Percentiles rank a stretch among this genome's conserved stretches.
phyloP scores from a whole-genome alignment of 2,113 vertebrate genomes.

The Ctenomys sociabilis region DNA sequence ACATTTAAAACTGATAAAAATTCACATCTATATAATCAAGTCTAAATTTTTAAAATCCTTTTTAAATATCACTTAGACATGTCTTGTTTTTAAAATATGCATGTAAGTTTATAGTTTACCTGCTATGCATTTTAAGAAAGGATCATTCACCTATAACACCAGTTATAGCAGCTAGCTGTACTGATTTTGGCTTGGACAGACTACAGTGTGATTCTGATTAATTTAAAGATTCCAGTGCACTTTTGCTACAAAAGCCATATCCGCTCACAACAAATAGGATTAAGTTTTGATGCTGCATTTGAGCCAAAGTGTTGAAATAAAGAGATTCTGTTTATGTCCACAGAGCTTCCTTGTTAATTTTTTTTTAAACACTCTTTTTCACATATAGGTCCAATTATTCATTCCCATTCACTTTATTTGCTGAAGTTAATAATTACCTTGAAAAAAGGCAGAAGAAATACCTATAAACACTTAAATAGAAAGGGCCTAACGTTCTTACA shows the following conservation, averaged over 20 bases:
- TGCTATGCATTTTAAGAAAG: slow-evolving; percentile 80
- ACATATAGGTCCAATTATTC: slow-evolving; percentile 76
- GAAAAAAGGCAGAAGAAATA: slow-evolving; percentile 76
- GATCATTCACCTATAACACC: slow-evolving; percentile 78
- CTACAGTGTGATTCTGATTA: slow-evolving; percentile 80
- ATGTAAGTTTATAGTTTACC: slow-evolving; percentile 76
- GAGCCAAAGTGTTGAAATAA: slow-evolving; percentile 84
- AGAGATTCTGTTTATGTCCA: slow-evolving; percentile 69
- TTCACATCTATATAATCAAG: slow-evolving; percentile 5
- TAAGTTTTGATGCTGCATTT: slow-evolving; percentile 84
- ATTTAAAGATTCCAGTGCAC: slow-evolving; percentile 84
- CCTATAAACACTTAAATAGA: slow-evolving; percentile 82
- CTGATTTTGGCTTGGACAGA: slow-evolving; percentile 77
- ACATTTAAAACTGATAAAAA: slow-evolving; percentile 57
- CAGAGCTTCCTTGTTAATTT: slow-evolving; percentile 71
- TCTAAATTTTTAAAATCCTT: neutral
- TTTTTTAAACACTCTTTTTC: slow-evolving; percentile 35
- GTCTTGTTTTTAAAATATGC: slow-evolving; percentile 61
- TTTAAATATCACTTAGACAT: slow-evolving; percentile 55
- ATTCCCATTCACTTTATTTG: slow-evolving; percentile 65
- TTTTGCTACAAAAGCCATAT: slow-evolving; percentile 84
- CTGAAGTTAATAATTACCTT: slow-evolving; percentile 82
- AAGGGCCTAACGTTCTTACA: slow-evolving; percentile 83
- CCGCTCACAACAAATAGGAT: slow-evolving; percentile 85
- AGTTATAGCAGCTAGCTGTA: slow-evolving; percentile 75